Conservation (phyloP, 2,113 vertebrate species). For the Centrocercus urophasianus region DNA sequence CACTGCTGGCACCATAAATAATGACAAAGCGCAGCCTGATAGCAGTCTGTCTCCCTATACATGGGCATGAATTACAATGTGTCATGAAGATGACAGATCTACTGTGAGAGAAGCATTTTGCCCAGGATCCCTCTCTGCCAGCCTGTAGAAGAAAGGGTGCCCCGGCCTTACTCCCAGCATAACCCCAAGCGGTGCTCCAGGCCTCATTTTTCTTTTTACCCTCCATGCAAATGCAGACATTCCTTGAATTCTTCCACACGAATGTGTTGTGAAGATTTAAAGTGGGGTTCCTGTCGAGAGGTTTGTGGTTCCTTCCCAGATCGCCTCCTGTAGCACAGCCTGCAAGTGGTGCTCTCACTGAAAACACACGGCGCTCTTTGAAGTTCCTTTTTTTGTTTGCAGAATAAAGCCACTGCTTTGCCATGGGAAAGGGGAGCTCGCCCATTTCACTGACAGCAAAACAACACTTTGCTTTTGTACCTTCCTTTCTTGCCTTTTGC, state of each 20-base stretch:
- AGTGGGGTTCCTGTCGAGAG: not conserved
- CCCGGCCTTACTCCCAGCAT: not conserved
- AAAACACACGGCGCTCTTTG: not conserved
- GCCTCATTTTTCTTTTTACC: conserved; percentile 11
- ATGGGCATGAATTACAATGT: not conserved
- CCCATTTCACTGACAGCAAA: not conserved
- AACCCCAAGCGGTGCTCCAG: not conserved
- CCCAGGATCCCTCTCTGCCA: not conserved
- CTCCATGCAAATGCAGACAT: not conserved
- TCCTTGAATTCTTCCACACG: not conserved
- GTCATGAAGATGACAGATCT: conserved; percentile 35
- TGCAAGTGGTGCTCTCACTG: not conserved
- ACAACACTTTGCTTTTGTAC: not conserved
- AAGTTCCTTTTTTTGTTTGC: not conserved
- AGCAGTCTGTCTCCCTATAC: conserved; percentile 19
- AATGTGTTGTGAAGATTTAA: not conserved
- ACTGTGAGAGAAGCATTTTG: not conserved
- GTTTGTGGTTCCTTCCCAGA: not conserved
- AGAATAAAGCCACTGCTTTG: not conserved
- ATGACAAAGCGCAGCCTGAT: conserved; percentile 32
- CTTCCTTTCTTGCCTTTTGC: not conserved
- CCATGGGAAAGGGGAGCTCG: not conserved
- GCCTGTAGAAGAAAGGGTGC: not conserved
- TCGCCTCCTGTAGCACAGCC: not conserved
- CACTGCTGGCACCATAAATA: conserved; percentile 35